Base-by-base conservation (phyloP, 2,888 invertebrate genomes). In the Lithosia quadra region DNA sequence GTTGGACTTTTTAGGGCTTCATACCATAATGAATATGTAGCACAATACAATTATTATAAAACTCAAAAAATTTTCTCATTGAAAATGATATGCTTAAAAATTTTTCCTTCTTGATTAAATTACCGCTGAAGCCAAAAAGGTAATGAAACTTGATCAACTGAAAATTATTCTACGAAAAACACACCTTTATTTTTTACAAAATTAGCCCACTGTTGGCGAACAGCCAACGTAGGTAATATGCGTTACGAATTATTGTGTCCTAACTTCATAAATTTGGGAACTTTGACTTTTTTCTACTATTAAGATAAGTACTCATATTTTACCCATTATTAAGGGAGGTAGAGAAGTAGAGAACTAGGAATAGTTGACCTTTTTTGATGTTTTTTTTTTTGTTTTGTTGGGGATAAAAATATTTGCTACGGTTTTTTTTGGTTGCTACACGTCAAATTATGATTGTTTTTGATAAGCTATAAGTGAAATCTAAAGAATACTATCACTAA, bases 131-230 rank as follows among this genome's bases (percentile, higher is more conserved):
- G 43, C 24, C n/a, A 43, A 13, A 39, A 61, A 28, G 36, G 43
- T 21, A n/a, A 61, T 43, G 61, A 61, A 61, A 36, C n/a, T 28
- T 10, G 43, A 61, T 43, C 43, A 61, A 61, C 24, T 43, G 22
- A 24, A 28, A 8, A 4, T 61, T 43, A 61, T 61, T 43, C 61
- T 11, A 61, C 24, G 28, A 61, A 61, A 39, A 60, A 39, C 18
- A 60, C 60, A n/a, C n/a, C 62, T 43, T 33, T 49, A 62, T 62
- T 43, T n/a, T 60, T 60, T n/a, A 33, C n/a, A 15, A 55, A 62
- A 62, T 28, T 34, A 34, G 9, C 34, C 21, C n/a, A 21, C 22
- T 13, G 21, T 55, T 63, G 63, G 55, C 55, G 21, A 33, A 55
- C 15, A 53, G 53, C 63, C 55, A 63, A 34, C 21, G 34, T 34